A percentile compares a stretch with the other conserved stretches of the same genome.
phyloP scores from a whole-genome alignment of 2,113 vertebrate genomes.

The Psittacara wagleri region DNA sequence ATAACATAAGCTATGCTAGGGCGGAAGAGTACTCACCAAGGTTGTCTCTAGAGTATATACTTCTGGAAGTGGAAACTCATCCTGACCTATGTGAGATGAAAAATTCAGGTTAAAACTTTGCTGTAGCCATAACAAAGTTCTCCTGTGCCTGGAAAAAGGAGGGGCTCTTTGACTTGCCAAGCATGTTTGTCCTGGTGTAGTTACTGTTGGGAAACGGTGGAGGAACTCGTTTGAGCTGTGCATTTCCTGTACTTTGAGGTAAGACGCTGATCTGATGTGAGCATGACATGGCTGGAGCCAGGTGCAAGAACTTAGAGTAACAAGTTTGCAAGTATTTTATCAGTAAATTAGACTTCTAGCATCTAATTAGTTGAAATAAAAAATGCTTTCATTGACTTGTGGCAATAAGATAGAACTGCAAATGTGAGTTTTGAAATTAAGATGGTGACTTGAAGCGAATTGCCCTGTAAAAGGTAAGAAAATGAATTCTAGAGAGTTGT shows the following conservation, averaged over 20 bases:
- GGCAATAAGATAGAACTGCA: neutral
- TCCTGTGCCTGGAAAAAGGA: neutral
- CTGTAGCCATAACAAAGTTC: accelerated
- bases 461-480: neutral
- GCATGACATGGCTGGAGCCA: neutral
- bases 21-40: neutral
- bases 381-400: neutral
- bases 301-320: neutral
- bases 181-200: neutral
- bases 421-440: neutral
- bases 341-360: neutral
- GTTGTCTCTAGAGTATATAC: neutral
- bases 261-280: neutral
- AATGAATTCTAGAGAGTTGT: neutral
- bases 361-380: neutral
- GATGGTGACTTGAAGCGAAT: neutral
- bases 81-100: neutral
- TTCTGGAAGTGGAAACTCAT: neutral
- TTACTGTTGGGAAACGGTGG: neutral
- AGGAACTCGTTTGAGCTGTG: neutral
- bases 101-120: neutral
- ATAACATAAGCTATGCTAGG: neutral
- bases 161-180: neutral
- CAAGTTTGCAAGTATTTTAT: neutral
- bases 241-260: neutral